phyloP scores from a whole-genome alignment of 2,888 invertebrate species.

The Poecilus cupreus region DNA sequence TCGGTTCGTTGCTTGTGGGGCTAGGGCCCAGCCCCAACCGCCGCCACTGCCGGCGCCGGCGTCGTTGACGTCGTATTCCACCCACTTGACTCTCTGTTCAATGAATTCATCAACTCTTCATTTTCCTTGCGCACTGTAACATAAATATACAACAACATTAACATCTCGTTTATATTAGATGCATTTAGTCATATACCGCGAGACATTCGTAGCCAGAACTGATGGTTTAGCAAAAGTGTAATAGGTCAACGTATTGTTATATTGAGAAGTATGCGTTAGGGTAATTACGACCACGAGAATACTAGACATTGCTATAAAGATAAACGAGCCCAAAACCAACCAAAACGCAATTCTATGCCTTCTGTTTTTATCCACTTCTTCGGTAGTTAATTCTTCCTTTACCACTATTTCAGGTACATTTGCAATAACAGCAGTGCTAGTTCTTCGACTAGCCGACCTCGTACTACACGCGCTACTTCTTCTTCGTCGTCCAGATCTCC shows the following conservation, averaged over 20 bases:
- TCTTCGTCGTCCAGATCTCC: not conserved
- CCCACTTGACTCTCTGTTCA: conserved; percentile 73
- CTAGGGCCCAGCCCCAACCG: not conserved
- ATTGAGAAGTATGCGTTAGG: conserved; percentile 74
- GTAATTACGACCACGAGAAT: conserved; percentile 86
- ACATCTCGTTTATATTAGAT: no score
- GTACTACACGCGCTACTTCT: conserved; percentile 7
- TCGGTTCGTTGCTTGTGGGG: conserved; percentile 38
- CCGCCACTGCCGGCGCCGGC: not conserved
- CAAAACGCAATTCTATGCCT: conserved; percentile 74
- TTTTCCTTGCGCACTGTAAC: conserved; percentile 91
- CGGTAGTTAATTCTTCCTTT: not conserved
- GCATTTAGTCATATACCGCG: conserved; percentile 64
- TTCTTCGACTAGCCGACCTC: not conserved
- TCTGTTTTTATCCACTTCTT: conserved; percentile 6
- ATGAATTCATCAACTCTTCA: conserved; percentile 88
- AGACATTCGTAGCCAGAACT: not conserved
- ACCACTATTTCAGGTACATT: not conserved
- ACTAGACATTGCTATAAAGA: conserved; percentile 83
- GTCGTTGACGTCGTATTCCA: conserved; percentile 19
- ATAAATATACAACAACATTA: no score
- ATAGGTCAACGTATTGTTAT: conserved; percentile 60
- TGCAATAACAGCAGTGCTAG: not conserved
- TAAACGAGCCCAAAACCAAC: conserved; percentile 82
- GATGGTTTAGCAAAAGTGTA: conserved; percentile 67